Base-by-base conservation (phyloP, 1,140 invertebrate species). In the Pentalonia nigronervosa region DNA sequence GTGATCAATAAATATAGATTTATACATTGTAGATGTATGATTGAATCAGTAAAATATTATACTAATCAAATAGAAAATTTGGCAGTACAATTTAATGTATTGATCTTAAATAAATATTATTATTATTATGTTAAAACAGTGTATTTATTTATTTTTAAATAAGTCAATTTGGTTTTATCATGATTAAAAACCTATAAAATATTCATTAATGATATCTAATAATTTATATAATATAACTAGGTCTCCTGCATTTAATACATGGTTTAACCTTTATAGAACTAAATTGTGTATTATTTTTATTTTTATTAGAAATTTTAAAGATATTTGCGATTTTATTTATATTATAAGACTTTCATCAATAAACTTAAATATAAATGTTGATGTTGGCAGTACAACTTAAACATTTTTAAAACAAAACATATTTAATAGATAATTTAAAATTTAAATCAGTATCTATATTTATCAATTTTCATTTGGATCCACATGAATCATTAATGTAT, bases 1-100 rank as follows among this genome's bases (percentile, higher is more conserved):
- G 36, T 92, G 91, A 53, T 91, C 86, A 36, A 45, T 93, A 83
- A 25, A 50, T 48, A 47, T 93, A 93, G 25, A 50, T 83, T 20
- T 93, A 92, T 81, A 20, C 20, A 84, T 6, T 36, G 34, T 25
- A 92, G 36, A 50, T 53, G 3, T 48, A 25, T 36, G 25, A 11
- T 7, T 90, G 45, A 53, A 88, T 88, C 17, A 50, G 30, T 1
- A 17, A 60, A 30, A 45, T 60, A 21, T 45, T 45, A 45, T 25
- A 60, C 0, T 41, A 53, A 89, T 36, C 11, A 89, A 23, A 36
- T 4, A 50, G 2, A 88, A 89, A 21, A 34, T 48, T 50, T n/a
- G 7, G 30, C n/a, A 88, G 11, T 48, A 30, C 17, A 88, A 50
- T 56, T 56, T 89, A 36, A 36, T 56, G 11, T 89, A 56, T 36